Conservation (phyloP, 2,888 invertebrate genomes). For the Ornithoptera priamus region DNA sequence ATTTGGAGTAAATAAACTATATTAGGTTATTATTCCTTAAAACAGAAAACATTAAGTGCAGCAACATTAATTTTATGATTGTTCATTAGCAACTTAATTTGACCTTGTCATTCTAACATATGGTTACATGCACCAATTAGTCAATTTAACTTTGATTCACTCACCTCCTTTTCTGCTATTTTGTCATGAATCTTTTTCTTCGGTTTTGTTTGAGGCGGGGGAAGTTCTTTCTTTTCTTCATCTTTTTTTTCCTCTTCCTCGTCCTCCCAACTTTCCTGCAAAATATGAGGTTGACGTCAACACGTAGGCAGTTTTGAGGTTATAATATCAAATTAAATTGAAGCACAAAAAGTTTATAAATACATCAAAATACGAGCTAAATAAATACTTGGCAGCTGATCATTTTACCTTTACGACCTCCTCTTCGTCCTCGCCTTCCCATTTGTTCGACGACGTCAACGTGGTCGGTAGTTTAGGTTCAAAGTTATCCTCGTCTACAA, state of each 20-base stretch:
- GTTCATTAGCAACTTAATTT: conserved; percentile 20
- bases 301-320: conserved; percentile 71
- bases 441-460: conserved; percentile 83
- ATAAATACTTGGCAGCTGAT: conserved; percentile 56
- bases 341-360: conserved; percentile 31
- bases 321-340: conserved; percentile 43
- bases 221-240: conserved; percentile 84
- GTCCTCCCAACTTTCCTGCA: conserved; percentile 97
- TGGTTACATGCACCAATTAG: conserved; percentile 15
- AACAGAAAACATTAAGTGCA: neutral
- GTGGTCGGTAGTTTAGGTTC: conserved; percentile 83
- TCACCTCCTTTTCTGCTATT: conserved; percentile 93
- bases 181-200: conserved; percentile 88
- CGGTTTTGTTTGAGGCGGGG: conserved; percentile 81
- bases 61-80: neutral
- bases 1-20: too few species aligned
- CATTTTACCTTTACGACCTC: conserved; percentile 88
- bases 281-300: conserved; percentile 61
- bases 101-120: conserved; percentile 25
- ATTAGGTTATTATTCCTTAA: neutral
- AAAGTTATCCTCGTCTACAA: conserved; percentile 86
- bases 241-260: conserved; percentile 91
- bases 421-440: conserved; percentile 94
- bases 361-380: conserved; percentile 25
- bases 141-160: conserved; percentile 52